These are phyloP conservation scores for Argentina silus DNA, from an alignment of 2,797 vertebrate species.

Conservation along the genomic window DNA sequence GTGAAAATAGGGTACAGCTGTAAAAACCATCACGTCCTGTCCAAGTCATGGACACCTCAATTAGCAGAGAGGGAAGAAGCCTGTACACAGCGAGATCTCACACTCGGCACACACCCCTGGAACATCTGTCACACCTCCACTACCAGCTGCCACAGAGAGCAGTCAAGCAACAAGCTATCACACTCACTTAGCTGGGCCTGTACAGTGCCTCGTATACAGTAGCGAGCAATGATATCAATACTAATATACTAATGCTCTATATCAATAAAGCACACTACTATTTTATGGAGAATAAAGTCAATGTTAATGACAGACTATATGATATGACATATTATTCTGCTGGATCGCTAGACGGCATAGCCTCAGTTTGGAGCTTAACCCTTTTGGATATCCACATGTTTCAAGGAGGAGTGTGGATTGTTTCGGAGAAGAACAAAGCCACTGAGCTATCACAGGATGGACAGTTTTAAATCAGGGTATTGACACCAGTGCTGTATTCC, in stretches of 20 bases:
- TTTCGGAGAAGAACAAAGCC: not conserved
- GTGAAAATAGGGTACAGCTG: not conserved
- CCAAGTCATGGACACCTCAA: constrained; percentile 15
- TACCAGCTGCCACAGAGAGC: constrained; percentile 38
- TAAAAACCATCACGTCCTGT: not conserved
- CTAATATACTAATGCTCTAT: not conserved
- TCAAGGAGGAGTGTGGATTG: not conserved
- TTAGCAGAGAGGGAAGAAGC: constrained; percentile 11
- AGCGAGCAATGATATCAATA: not conserved
- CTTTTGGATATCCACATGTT: not conserved
- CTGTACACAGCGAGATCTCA: constrained; percentile 21
- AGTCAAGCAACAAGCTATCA: constrained; percentile 36
- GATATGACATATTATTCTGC: too few relatives aligned
- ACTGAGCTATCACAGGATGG: not conserved
- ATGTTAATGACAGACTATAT: too few relatives aligned
- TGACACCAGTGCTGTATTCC: not conserved
- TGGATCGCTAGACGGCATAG: too few relatives aligned
- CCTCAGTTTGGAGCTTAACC: not conserved
- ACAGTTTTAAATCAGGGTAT: not conserved
- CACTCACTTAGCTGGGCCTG: not conserved
- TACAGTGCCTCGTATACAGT: not conserved
- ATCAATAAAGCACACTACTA: not conserved
- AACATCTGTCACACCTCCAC: constrained; percentile 36
- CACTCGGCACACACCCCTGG: constrained; percentile 20
- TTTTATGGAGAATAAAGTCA: not conserved